Base-by-base conservation (phyloP, 2,797 vertebrate species). In the Carcharodon carcharias region DNA sequence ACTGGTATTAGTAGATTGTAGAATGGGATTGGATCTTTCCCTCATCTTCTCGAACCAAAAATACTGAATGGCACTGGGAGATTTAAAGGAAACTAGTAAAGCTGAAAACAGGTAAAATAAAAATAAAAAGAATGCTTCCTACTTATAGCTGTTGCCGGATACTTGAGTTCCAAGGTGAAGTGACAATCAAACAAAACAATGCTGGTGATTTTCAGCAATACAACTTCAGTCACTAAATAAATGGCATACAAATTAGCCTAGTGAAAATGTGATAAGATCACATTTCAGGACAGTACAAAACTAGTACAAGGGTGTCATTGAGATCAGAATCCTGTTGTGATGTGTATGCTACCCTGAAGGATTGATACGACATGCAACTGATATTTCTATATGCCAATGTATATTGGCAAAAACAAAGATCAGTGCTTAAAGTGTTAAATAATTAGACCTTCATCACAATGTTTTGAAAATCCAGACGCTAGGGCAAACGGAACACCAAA, bases 341-440 rank as follows among this genome's bases (percentile, higher is more conserved):
- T 56, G 28, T 61, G 61, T 61, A 56, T 50, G 40, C 45, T 93
- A 35, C 35, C n/a, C 69, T 67, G 26, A 14, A 69, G 9, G 35
- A 93, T 4, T 69, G 23, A 45, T 45, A 95, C 40, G 40, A 54
- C 26, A 12, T 31, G 65, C 21, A 12, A 71, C 7, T 94, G 45
- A 50, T 95, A 71, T 45, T 94, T 65, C 28, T n/a, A 35, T n/a
- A 7, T 91, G 88, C 65, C 35, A 69, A 54, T 14, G n/a, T 65
- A 23, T 56, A n/a, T 77, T 23, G 12, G 50, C 45, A 28, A 35
- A 95, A 71, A 45, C 61, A 93, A 56, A 95, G 31, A 54, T 95
- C 69, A 73, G 94, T 56, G 21, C 69, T 71, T 95, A 95, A 95
- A 35, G 69, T 73, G 69, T 95, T 95, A 77, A 95, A 50, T 28